Evolutionary conservation across 2,113 vertebrate genomes (phyloP), one percentile per base, ranked within the genome.

Genomic region (Hypanus sabinus): DNA sequence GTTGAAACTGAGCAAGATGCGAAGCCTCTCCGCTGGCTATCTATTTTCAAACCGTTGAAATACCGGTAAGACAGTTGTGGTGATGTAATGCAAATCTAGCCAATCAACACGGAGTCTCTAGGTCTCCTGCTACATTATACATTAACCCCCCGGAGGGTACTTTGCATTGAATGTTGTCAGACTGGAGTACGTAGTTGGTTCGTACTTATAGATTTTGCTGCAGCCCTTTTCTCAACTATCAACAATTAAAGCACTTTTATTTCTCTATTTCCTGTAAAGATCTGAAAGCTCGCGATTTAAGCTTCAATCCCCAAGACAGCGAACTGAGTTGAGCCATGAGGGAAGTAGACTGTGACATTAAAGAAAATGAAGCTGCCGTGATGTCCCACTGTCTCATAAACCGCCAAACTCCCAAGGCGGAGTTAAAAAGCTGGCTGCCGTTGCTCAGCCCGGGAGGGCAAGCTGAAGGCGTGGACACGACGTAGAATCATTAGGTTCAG

Each of bases 31-130:
- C 55, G 62, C 93, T 65, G 93, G 60, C 55, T 94, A 30, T 94
- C 38, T 93, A 24, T 94, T n/a, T 79, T n/a, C 75, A 80, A 55
- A 33, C 60, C 73, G n/a, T 62, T 60, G 93, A 80, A 76, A 80
- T 80, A 79, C 14, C 55, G 77, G 75, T 55, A 80, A 38, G 73
- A 36, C 73, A 94, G 24, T 36, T 36, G 55, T 33, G 77, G 93
- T 94, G 93, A 94, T 94, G 93, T 94, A 94, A 94, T 94, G 77
- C 77, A 60, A 77, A 62, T 62, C 10, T 46, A 94, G 33, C 93
- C 93, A 94, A 94, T 94, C 93, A 94, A 18, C 93, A 62, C 14
- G 55, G 75, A 94, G 36, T 57, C 60, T 65, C 85, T n/a, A 60
- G 14, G n/a, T 68, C 85, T 62, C 85, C 30, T 20, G 60, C 62